Percentiles rank a stretch among this genome's conserved stretches.
Conservation (phyloP, 1,140 invertebrate species). For the Atta cephalotes region DNA sequence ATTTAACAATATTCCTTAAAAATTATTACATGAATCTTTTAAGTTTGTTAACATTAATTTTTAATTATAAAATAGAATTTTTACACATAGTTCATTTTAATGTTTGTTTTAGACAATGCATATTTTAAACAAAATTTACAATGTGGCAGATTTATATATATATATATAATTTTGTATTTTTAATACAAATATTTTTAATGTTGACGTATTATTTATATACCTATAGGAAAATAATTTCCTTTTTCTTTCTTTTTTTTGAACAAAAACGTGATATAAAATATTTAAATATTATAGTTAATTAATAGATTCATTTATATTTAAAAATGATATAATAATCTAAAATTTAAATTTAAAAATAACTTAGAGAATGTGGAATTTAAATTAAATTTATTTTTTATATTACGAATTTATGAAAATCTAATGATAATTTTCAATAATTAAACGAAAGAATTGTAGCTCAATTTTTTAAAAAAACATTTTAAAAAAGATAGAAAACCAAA, state of each 20-base stretch:
- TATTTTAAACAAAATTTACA: background rate
- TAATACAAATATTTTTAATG: background rate
- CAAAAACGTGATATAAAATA: background rate
- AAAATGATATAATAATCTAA: conserved; percentile 5
- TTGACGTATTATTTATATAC: background rate
- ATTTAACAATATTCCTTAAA: conserved; percentile 7
- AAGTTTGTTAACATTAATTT: background rate
- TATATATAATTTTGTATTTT: background rate
- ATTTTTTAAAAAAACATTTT: background rate
- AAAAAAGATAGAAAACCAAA: background rate
- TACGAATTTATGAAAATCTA: background rate
- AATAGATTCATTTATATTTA: background rate
- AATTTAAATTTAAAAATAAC: conserved; percentile 14
- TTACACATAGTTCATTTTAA: background rate
- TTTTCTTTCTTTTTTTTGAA: background rate
- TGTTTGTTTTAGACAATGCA: background rate
- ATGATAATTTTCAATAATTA: background rate
- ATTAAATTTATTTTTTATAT: conserved; percentile 21
- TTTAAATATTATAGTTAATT: background rate
- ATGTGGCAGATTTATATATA: background rate
- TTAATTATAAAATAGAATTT: background rate
- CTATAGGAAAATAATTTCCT: background rate
- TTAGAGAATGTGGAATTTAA: background rate
- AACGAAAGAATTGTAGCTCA: background rate
- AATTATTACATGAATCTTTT: background rate